These are phyloP conservation scores for Camponotus vicinus DNA, from an alignment of 1,140 invertebrate species.

Conservation along the genomic window DNA sequence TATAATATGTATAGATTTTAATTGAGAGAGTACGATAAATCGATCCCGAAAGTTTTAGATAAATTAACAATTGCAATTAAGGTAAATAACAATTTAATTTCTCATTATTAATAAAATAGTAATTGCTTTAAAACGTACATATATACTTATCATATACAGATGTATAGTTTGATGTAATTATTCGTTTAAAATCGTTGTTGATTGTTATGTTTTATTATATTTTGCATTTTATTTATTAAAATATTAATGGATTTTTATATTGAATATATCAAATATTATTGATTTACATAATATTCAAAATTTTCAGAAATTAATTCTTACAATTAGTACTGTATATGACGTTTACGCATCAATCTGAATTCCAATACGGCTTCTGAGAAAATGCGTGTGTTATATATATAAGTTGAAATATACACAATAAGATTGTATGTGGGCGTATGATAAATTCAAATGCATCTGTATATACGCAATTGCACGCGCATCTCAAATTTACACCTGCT, in stretches of 20 bases:
- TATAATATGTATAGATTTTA: conserved; percentile 27
- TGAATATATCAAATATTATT: neutral
- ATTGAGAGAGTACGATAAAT: neutral
- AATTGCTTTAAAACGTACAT: neutral
- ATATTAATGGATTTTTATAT: neutral
- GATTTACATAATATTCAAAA: neutral
- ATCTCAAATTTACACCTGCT: conserved; percentile 37
- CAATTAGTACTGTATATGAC: neutral
- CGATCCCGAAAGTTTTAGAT: neutral
- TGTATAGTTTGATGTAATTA: neutral
- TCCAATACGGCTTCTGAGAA: conserved; percentile 1
- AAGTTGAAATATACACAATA: neutral
- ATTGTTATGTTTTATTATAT: neutral
- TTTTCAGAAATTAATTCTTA: conserved; percentile 14
- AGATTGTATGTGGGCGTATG: conserved; percentile 20
- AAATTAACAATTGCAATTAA: neutral
- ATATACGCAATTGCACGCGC: conserved; percentile 6
- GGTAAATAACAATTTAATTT: neutral
- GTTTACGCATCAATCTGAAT: conserved; percentile 1
- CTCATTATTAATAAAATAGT: neutral
- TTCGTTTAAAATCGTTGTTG: neutral
- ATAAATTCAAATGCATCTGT: conserved; percentile 51
- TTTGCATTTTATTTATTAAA: neutral
- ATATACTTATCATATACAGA: too few relatives aligned
- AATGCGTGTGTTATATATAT: neutral